Percentiles rank a stretch among this genome's conserved stretches.
These are phyloP conservation scores for Ochropleura plecta DNA, from an alignment of 2,888 invertebrate genomes.

Conservation along the genomic window DNA sequence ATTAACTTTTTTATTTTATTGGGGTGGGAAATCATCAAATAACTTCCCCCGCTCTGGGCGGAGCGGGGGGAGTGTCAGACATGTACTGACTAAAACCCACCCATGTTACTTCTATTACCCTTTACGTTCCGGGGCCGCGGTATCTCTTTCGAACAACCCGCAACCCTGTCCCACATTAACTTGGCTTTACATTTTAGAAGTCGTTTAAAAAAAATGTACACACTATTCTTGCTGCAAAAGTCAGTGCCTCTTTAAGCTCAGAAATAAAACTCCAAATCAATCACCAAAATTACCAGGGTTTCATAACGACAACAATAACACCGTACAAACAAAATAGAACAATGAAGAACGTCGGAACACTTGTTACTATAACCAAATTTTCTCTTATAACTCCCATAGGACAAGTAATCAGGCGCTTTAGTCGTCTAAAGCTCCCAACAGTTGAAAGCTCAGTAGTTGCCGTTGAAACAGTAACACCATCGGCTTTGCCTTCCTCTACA, in stretches of 20 bases:
- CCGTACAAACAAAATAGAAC: constrained; percentile 77
- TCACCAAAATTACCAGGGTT: constrained; percentile 67
- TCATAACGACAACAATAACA: constrained; percentile 73
- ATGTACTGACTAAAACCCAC: no score
- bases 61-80: no score
- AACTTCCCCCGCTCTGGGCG: no score
- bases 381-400: constrained; percentile 75
- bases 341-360: constrained; percentile 81
- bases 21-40: no score
- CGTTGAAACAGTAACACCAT: constrained; percentile 67
- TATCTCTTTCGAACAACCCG: no score
- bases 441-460: constrained; percentile 50
- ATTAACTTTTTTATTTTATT: no score
- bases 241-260: not conserved
- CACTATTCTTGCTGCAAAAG: not conserved
- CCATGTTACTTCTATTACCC: no score
- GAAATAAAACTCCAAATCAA: constrained; percentile 35
- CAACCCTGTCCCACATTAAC: no score
- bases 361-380: constrained; percentile 78
- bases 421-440: constrained; percentile 29
- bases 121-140: no score
- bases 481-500: constrained; percentile 64
- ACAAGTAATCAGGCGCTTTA: constrained; percentile 56
- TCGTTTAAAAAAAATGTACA: no score
- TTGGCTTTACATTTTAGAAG: no score